Evolutionary conservation across 2,797 vertebrate species (phyloP), one percentile per base, ranked within the genome.

Genomic region (Smutsia temminckii): DNA sequence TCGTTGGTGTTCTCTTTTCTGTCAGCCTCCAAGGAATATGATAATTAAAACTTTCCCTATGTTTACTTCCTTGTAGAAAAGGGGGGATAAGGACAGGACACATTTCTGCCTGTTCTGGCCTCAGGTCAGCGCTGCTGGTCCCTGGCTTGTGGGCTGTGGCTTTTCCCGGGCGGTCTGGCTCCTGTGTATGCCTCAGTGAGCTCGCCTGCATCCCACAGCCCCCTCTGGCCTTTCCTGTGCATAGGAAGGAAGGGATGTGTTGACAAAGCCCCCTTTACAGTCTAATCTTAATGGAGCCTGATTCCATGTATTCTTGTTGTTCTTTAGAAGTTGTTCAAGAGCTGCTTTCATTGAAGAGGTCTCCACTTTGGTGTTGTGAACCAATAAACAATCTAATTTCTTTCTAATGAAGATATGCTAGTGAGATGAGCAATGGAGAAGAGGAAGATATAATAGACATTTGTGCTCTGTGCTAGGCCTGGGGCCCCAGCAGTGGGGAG

Each of bases 251-350:
- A 75, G 27, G 61, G 20, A 27, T 29, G 5, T 64, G 40, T 64
- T 37, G 8, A 55, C n/a, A 6, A 55, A 74, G 66, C 27, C 34
- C 25, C 40, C 18, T 74, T 37, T n/a, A 21, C 10, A 63, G 64
- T 66, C 37, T 40, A 5, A 74, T 21, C 23, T 37, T 51, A 71
- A 78, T 72, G 27, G 53, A 64, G 3, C 66, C 84, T 53, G 46
- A 34, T 12, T 95, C 81, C 63, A 3, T 34, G 46, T 57, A 21
- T 66, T 74, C 55, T 49, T 46, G 10, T 61, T 95, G 57, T 91
- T 89, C 64, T 95, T 92, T 80, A 78, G 69, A 86, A 55, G 55
- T 92, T 75, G 29, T 81, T 89, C 51, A 85, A 37, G 84, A 66
- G 32, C 71, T 66, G 23, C 42, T 85, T 81, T 95, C 71, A 14